Base-by-base conservation (phyloP, 2,888 invertebrate genomes). In the Cheilosia soror region DNA sequence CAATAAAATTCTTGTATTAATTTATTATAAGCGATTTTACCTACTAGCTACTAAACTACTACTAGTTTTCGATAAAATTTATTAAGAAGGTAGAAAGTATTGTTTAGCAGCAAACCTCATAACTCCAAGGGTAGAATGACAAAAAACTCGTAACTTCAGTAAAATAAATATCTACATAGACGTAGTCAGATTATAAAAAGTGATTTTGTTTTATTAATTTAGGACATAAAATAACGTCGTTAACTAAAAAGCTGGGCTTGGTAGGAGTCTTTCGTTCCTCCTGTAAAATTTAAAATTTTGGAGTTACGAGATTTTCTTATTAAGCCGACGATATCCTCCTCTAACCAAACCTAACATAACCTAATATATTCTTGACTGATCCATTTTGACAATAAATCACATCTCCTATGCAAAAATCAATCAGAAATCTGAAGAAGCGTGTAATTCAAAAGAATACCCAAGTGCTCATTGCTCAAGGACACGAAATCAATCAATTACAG, bases 401-500 rank as follows among this genome's bases (percentile, higher is more conserved):
- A 15, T 7, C 25, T 33, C 5, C 42, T 6, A 47, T 55, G 42
- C 27, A 68, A 58, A 60, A 60, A 60, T 37, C 58, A 49, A 71
- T 60, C 71, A 51, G 49, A 51, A 71, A 60, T 13, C 5, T 60
- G 69, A 80, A 71, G 84, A 62, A 71, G 69, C 75, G 71, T 80
- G 25, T 62, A 80, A 84, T 83, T 84, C 13, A 58, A 25, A 58
- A 57, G 20, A 6, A 37, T n/a, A 62, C 33, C 33, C 29, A 2
- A 60, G 15, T n/a, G 44, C 15, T 42, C 2, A 44, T 15, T 51
- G 25, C 55, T 58, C 69, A 65, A 53, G 51, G 11, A 69, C 51
- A 77, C 33, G 57, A 58, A 68, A 76, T 80, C 80, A 84, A 84
- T 84, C 84, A 80, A 80, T 76, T 42, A 40, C 58, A 37, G 47